Conservation (phyloP, 2,888 invertebrate species). For the Morinoia aosen region DNA sequence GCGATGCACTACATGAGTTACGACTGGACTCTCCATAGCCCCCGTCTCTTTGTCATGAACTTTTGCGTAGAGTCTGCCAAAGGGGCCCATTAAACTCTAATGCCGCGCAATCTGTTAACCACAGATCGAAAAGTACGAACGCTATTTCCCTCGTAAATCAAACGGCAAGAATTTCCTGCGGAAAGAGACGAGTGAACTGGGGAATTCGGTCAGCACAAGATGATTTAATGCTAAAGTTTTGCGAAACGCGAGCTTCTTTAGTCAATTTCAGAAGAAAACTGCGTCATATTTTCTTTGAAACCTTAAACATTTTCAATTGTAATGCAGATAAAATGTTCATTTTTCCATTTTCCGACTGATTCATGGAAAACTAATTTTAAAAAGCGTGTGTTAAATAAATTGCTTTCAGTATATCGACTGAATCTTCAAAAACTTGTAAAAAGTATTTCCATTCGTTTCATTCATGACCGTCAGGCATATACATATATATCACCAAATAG, state of each 20-base stretch:
- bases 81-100: slow-evolving; percentile 43
- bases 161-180: slow-evolving; percentile 18
- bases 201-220: not conserved
- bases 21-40: not conserved
- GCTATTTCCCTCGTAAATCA: slow-evolving; percentile 38
- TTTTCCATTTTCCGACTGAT: not conserved
- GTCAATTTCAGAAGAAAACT: not conserved
- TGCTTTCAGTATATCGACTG: not conserved
- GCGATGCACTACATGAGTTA: slow-evolving; percentile 32
- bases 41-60: slow-evolving; percentile 43
- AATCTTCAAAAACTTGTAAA: not conserved
- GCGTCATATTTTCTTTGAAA: not conserved
- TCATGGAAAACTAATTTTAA: not conserved
- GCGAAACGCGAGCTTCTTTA: not conserved
- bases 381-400: not conserved
- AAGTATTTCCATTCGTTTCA: not conserved
- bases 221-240: slow-evolving; percentile 1
- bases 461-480: not conserved
- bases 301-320: not conserved
- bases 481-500: not conserved
- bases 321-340: not conserved
- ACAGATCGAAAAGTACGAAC: slow-evolving; percentile 33
- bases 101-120: slow-evolving; percentile 39
- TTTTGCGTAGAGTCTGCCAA: slow-evolving; percentile 9
- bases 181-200: not conserved